Evolutionary conservation across 2,797 vertebrate species (phyloP).

Genomic region (Gambelia wislizenii): DNA sequence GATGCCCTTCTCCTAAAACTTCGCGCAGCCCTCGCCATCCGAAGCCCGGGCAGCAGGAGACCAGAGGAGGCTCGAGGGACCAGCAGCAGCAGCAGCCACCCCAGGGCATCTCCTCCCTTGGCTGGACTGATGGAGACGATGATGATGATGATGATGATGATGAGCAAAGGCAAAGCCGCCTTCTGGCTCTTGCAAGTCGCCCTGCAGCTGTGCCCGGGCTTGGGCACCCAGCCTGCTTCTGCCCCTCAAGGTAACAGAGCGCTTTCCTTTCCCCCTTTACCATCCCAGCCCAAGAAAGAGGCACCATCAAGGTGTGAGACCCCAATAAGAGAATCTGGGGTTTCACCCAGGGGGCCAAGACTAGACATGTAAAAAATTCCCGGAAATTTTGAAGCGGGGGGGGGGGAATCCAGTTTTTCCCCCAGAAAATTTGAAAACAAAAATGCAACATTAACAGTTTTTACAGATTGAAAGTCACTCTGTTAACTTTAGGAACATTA

Average conservation of each 20-base stretch:
- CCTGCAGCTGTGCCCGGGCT: slow-evolving; percentile 78
- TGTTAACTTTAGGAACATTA: no score
- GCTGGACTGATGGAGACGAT: background rate
- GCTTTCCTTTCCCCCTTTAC: no score
- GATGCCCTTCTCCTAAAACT: slow-evolving; percentile 27
- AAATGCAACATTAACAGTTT: no score
- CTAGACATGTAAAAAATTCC: no score
- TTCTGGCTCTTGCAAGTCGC: slow-evolving; percentile 80
- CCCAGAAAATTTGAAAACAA: no score
- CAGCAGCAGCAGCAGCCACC: background rate
- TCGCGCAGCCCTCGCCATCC: background rate
- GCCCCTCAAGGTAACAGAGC: slow-evolving; percentile 87
- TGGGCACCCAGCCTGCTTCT: slow-evolving; percentile 64
- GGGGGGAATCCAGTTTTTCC: no score
- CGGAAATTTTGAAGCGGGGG: no score
- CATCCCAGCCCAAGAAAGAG: no score
- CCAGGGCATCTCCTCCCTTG: background rate
- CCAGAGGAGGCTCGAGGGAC: background rate
- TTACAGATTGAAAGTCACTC: no score
- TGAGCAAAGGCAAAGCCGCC: slow-evolving; percentile 68
- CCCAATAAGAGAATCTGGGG: no score
- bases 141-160: slow-evolving; percentile 32
- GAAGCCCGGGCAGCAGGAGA: background rate
- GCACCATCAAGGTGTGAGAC: no score
- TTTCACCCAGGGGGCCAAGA: no score